phyloP scores from a whole-genome alignment of 2,888 invertebrate genomes.

The Cryptocephalus primarius region DNA sequence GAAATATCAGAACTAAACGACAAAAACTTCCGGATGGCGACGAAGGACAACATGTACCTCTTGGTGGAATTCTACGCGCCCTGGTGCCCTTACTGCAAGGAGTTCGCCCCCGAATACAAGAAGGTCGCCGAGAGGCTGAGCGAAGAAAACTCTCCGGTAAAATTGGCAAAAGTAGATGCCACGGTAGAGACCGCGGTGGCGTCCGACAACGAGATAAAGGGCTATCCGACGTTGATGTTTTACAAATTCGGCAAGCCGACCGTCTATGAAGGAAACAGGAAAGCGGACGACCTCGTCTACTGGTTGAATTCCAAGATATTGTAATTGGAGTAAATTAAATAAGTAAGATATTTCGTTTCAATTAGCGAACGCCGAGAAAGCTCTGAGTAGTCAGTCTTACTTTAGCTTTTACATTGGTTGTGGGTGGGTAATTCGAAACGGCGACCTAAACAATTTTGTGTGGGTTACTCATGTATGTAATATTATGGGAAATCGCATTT shows the following conservation, averaged over 20 bases:
- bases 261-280: conserved; percentile 48
- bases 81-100: conserved; percentile 87
- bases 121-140: conserved; percentile 65
- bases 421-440: too few relatives aligned
- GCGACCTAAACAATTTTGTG: too few relatives aligned
- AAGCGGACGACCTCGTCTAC: conserved; percentile 39
- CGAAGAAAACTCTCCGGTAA: conserved; percentile 35
- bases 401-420: too few relatives aligned
- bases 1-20: conserved; percentile 7
- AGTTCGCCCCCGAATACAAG: conserved; percentile 76
- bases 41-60: conserved; percentile 4
- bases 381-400: too few relatives aligned
- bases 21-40: conserved; percentile 5
- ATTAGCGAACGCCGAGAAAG: too few relatives aligned
- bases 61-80: conserved; percentile 67
- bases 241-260: conserved; percentile 43
- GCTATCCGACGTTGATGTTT: conserved; percentile 58
- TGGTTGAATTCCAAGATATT: conserved; percentile 2
- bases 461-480: too few relatives aligned
- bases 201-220: conserved; percentile 47
- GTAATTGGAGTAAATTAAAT: too few relatives aligned
- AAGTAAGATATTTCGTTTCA: too few relatives aligned
- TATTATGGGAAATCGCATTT: too few relatives aligned
- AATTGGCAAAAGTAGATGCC: conserved; percentile 53
- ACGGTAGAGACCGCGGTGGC: conserved; percentile 48